Base-by-base conservation (phyloP, 2,888 invertebrate genomes). In the Lycocerus yunnanus region DNA sequence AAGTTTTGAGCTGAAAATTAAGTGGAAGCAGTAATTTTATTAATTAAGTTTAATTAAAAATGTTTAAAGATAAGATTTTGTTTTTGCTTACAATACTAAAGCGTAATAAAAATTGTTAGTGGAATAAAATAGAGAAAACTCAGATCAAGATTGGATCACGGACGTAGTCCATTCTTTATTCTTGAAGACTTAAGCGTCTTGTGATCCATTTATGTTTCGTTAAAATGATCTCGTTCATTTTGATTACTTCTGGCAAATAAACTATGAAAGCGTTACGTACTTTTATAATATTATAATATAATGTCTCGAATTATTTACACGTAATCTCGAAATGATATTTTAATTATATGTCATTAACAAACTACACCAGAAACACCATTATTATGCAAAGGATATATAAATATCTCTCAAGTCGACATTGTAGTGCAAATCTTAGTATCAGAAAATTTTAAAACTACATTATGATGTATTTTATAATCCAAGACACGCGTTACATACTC, bases 191-290 rank as follows among this genome's bases (percentile, higher is more conserved):
- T 63, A 63, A 63, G 61, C 61, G 15, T 63, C 20, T 16, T 63
- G 61, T 63, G 61, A 63, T 63, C 61, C 61, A 63, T 63, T 63
- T 63, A 63, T 63, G 61, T 63, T 63, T 63, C 61, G 16, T 63
- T 63, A n/a, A 63, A 63, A 63, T 63, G 61, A 20, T 16, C 60
- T 63, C 16, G 61, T 63, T 63, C 20, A 14, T 63, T 63, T 63
- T 63, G 61, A 63, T 63, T 63, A 63, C 61, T 16, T 60, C 15
- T 18, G 43, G n/a, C 43, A 43, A 43, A n/a, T 43, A 43, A 43
- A 43, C 43, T 43, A 43, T 43, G 8, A 43, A 43, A 43, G n/a
- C 43, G n/a, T 43, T 43, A 6, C n/a, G 43, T n/a, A n/a, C 6
- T 43, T n/a, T 43, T 43, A 1, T 6, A n/a, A n/a, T 43, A n/a